These are phyloP conservation scores for Condylostylus longicornis DNA, from an alignment of 1,140 invertebrate species.

Conservation along the genomic window DNA sequence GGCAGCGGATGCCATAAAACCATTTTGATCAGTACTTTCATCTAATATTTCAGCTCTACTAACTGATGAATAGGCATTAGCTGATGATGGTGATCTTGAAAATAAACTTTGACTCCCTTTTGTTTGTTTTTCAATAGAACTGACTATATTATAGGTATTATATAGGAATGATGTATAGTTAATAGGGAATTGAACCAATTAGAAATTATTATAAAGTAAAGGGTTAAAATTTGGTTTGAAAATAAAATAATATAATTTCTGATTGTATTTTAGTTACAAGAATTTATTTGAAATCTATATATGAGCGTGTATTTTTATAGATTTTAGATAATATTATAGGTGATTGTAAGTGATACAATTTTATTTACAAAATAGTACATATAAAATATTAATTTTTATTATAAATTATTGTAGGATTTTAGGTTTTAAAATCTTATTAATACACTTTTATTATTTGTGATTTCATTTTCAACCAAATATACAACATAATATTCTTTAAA, in stretches of 20 bases:
- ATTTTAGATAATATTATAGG: too few species aligned
- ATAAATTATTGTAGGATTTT: too few species aligned
- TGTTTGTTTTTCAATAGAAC: constrained; percentile 30
- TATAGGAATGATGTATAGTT: constrained; percentile 1
- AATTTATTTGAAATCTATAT: too few species aligned
- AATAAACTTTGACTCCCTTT: constrained; percentile 26
- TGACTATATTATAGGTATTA: too few species aligned
- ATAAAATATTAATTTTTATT: too few species aligned
- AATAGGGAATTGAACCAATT: constrained; percentile 1
- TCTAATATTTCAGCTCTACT: constrained; percentile 10
- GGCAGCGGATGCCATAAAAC: constrained; percentile 2
- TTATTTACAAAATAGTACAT: too few species aligned
- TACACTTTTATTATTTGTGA: background rate
- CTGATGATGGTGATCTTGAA: too few species aligned
- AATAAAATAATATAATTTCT: background rate
- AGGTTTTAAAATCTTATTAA: too few species aligned
- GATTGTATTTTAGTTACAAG: too few species aligned
- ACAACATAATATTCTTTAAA: background rate
- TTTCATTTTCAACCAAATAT: background rate
- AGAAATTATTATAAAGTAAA: background rate
- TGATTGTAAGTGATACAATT: too few species aligned
- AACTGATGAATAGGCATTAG: too few species aligned
- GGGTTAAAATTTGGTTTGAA: background rate
- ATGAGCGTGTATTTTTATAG: too few species aligned
- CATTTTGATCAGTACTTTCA: constrained; percentile 17